These are phyloP conservation scores for Micrastur ruficollis DNA, from an alignment of 2,797 vertebrate genomes.

Conservation along the genomic window DNA sequence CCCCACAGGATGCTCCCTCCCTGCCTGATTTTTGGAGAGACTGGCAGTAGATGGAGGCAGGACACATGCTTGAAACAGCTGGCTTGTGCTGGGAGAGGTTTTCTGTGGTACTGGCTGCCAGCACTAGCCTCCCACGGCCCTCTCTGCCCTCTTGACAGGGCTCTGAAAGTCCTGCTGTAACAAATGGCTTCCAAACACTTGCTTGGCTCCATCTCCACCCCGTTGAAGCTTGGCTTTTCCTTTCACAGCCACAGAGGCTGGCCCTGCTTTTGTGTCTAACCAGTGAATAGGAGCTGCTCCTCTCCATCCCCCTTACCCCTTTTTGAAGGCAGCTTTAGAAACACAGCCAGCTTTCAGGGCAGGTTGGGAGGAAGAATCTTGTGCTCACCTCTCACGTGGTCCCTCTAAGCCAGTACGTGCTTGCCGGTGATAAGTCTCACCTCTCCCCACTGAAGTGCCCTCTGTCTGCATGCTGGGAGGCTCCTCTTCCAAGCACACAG, in stretches of 20 bases:
- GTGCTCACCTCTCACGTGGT: background rate
- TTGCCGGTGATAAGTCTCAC: background rate
- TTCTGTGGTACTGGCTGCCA: background rate
- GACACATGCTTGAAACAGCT: constrained; percentile 1
- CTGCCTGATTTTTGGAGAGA: background rate
- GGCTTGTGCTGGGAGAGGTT: background rate
- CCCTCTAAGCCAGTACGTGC: background rate
- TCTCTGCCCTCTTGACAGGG: constrained; percentile 11
- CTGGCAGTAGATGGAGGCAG: background rate
- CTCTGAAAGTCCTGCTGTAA: constrained; percentile 32
- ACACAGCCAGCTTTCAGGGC: background rate
- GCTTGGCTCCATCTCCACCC: constrained; percentile 34
- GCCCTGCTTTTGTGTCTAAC: background rate
- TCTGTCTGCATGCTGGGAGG: background rate
- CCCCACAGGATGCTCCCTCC: background rate
- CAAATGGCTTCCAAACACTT: constrained; percentile 24
- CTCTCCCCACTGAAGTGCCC: background rate
- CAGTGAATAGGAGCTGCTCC: constrained; percentile 7
- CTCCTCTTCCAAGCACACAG: background rate
- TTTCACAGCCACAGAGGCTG: constrained; percentile 20
- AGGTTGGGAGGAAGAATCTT: constrained; percentile 9
- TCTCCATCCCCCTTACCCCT: background rate
- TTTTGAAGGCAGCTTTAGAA: constrained; percentile 30
- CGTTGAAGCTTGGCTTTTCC: background rate
- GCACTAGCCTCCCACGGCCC: constrained; percentile 40